Base-by-base conservation (phyloP, 2,113 vertebrate genomes). In the Gymnogyps californianus region DNA sequence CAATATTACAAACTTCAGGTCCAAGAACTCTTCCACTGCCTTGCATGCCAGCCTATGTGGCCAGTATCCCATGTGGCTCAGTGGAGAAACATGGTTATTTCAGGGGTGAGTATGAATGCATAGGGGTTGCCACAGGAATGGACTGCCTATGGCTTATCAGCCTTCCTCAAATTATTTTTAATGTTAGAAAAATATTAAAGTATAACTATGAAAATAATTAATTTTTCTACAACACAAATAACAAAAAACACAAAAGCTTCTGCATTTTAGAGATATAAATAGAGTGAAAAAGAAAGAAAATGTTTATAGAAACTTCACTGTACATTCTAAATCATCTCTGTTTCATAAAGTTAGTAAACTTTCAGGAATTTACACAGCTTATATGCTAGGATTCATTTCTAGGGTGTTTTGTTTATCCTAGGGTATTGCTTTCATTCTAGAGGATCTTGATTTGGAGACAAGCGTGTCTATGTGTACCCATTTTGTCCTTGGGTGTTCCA, bases 341-440 rank as follows among this genome's bases (percentile, higher is more conserved):
- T 69, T 74, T 70, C 40, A 49, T 77, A 26, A 65, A 28, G 2
- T 18, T 66, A 80, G 6, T 78, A 44, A 87, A 46, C 19, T 42
- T 71, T 7, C 17, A 42, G 49, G 19, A 84, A 47, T 72, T 92
- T 61, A 77, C 25, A 67, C 0, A 2, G 4, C 3, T 85, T 36
- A 25, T 38, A 17, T 47, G 7, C 11, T 83, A 64, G 17, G 4
- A 69, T 67, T 76, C 2, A 52, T 92, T 86, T 72, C 8, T 38
- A 21, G 29, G 22, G 4, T 0, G 0, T 82, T 95, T 83, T 76
- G 1, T 59, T 86, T 72, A 29, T 36, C 8, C 13, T 21, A n/a
- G 8, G 6, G 5, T 51, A 32, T 59, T 3, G 16, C 29, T 92
- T 85, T 67, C 24, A 40, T 85, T 94, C 52, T 54, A 52, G n/a